Evolutionary conservation across 2,113 vertebrate species (phyloP), one percentile per base, ranked within the genome.

Genomic region (Stomatorhinus ivindoensis): DNA sequence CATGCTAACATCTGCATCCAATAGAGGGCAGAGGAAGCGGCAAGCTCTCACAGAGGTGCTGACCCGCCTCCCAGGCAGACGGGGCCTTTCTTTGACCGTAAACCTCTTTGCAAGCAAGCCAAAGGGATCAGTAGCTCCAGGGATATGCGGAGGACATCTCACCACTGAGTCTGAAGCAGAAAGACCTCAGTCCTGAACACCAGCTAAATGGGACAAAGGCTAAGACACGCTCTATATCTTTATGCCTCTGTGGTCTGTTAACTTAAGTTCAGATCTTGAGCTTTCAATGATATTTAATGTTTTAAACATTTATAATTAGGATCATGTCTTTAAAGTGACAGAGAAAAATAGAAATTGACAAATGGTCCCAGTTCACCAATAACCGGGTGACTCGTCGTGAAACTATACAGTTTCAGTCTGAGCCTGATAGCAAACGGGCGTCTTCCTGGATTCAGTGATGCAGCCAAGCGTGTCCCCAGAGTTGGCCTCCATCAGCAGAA

Each of bases 1-100:
- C 51, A 42, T 87, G 24, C 85, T 51, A 53, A 86, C 85, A 86
- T 86, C 85, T 86, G 85, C 48, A 86, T 86, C 55, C 39, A 87
- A 87, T 87, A 61, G 35, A 87, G 55, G 39, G 35, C 46, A 55
- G 39, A 46, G 39, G 35, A 50, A 61, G 31, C 19, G 4, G 35
- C 11, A 3, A 9, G 19, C 27, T 11, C n/a, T 53, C 50, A 61
- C 19, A 53, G 48, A 13, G 85, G 48, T 51, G 85, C 85, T 86
- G 85, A n/a, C 85, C 47, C 48, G 19, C 35, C 31, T n/a, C 87
- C 31, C 31, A 87, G 51, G 35, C 31, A 27, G 51, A 27, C 1
- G 21, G 44, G 42, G 21, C 17, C 82, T 47, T 84, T 44, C 82
- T 44, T n/a, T 87, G 35, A 51, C 47, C 11, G 10, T 35, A n/a